Conservation (phyloP, 2,888 invertebrate genomes). For the Netelia virgata region DNA sequence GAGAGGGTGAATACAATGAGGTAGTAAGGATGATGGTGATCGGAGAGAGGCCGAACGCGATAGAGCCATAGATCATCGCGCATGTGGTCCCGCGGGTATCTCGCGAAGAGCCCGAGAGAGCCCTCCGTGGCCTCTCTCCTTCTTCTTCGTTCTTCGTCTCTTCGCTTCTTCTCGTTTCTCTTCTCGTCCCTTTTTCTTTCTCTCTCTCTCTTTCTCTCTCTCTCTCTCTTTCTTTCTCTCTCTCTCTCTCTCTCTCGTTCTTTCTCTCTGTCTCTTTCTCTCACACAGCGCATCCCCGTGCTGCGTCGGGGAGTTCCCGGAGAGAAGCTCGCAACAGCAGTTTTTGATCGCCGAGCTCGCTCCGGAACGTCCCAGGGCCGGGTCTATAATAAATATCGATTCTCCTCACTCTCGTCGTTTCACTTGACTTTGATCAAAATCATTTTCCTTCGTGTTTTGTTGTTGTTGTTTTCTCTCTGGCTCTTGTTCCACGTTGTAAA, state of each 20-base stretch:
- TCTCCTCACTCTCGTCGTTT: slow-evolving; percentile 44
- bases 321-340: slow-evolving; percentile 38
- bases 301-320: slow-evolving; percentile 58
- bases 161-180: neutral
- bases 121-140: slow-evolving; percentile 42
- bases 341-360: slow-evolving; percentile 49
- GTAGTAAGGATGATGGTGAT: slow-evolving; percentile 79
- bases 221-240: slow-evolving; percentile 34
- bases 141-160: slow-evolving; percentile 6
- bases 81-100: slow-evolving; percentile 72
- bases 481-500: neutral
- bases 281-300: slow-evolving; percentile 40
- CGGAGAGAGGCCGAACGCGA: slow-evolving; percentile 79
- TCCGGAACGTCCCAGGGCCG: slow-evolving; percentile 62
- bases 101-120: slow-evolving; percentile 41
- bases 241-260: slow-evolving; percentile 10
- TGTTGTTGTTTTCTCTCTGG: neutral
- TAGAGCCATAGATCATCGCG: slow-evolving; percentile 83
- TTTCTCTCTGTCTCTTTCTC: slow-evolving; percentile 20
- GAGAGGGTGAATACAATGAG: slow-evolving; percentile 70
- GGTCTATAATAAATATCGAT: slow-evolving; percentile 56
- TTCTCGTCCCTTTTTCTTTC: slow-evolving; percentile 16
- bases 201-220: slow-evolving; percentile 45
- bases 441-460: slow-evolving; percentile 1
- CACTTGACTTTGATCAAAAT: neutral